A percentile compares a stretch with the other conserved stretches of the same genome.
Conservation (phyloP, 1,140 invertebrate species). For the Trigoniulus corallinus region DNA sequence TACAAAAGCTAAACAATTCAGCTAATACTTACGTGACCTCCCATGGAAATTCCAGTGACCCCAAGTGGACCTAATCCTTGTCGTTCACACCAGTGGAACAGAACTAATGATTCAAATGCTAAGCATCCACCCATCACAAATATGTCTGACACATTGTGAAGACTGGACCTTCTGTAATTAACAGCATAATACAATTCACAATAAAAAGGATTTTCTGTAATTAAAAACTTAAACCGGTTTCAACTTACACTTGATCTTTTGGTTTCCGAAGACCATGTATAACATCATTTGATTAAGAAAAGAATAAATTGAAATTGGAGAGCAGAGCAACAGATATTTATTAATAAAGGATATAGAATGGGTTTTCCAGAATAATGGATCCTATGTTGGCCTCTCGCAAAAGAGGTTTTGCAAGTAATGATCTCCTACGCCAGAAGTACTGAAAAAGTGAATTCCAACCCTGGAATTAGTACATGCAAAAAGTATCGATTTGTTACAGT, state of each 20-base stretch:
- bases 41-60: conserved; percentile 97
- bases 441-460: conserved; percentile 29
- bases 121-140: conserved; percentile 98
- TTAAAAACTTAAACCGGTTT: conserved; percentile 9
- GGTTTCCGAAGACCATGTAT: conserved; percentile 68
- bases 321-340: too few relatives aligned
- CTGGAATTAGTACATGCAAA: conserved; percentile 4
- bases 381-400: conserved; percentile 78
- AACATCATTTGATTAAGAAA: background rate
- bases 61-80: conserved; percentile 73
- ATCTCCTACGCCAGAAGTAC: conserved; percentile 80
- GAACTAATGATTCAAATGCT: conserved; percentile 77
- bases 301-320: background rate
- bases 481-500: too few relatives aligned
- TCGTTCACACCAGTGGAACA: conserved; percentile 84
- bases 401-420: conserved; percentile 76
- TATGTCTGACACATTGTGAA: conserved; percentile 92
- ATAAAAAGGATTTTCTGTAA: background rate
- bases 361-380: conserved; percentile 91
- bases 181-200: conserved; percentile 8
- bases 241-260: conserved; percentile 65
- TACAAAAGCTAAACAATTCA: too few relatives aligned
- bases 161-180: conserved; percentile 58
- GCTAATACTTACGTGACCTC: conserved; percentile 86
- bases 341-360: conserved; percentile 65